Conservation (phyloP, 1,140 invertebrate genomes). For the Episyrphus balteatus region DNA sequence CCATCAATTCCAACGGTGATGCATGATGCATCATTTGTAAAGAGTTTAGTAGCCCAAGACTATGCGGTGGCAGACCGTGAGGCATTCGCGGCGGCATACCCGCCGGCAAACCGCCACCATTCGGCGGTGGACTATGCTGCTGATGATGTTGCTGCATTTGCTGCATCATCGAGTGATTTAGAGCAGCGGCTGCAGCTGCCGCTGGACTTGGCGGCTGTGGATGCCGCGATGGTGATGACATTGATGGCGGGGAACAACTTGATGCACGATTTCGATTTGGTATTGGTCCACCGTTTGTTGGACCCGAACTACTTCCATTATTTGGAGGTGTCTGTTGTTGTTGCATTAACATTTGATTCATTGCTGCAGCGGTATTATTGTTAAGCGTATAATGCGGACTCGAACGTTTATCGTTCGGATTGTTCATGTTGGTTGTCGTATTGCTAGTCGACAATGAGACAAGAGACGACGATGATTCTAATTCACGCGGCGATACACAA, state of each 20-base stretch:
- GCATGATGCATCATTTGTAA: conserved; percentile 64
- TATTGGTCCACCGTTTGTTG: conserved; percentile 39
- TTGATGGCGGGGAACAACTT: conserved; percentile 42
- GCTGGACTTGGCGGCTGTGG: conserved; percentile 37
- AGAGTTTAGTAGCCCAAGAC: conserved; percentile 62
- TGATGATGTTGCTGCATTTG: conserved; percentile 38
- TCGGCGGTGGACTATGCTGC: conserved; percentile 47
- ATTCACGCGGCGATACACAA: conserved; percentile 1
- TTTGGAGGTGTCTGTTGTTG: conserved; percentile 34
- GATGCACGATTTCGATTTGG: conserved; percentile 32
- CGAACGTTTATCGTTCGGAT: conserved; percentile 36
- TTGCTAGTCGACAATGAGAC: conserved; percentile 8
- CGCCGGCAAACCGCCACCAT: conserved; percentile 32
- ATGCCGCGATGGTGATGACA: conserved; percentile 34
- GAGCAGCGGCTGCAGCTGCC: conserved; percentile 33
- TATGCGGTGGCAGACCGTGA: conserved; percentile 59
- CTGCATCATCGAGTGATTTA: conserved; percentile 35
- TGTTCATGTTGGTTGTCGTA: conserved; percentile 8
- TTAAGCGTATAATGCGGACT: not conserved
- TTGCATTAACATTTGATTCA: conserved; percentile 16
- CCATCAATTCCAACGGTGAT: conserved; percentile 60
- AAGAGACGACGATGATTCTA: not conserved
- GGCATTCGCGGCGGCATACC: conserved; percentile 38
- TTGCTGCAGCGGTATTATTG: not conserved
- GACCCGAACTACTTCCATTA: conserved; percentile 26